Conservation (phyloP, 2,888 invertebrate genomes). For the Machimus rusticus region DNA sequence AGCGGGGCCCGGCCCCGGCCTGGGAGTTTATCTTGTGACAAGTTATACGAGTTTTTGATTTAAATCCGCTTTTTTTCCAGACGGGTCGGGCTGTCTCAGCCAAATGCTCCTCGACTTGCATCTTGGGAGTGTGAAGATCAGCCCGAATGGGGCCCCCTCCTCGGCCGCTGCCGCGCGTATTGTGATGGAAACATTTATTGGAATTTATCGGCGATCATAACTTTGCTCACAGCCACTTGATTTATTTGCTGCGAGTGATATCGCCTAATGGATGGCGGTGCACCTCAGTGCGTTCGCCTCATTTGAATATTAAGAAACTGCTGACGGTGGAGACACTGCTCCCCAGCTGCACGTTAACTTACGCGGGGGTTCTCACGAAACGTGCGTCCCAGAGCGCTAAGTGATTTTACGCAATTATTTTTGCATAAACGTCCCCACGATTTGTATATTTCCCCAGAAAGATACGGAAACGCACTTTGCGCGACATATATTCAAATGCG, state of each 20-base stretch:
- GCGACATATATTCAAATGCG: neutral
- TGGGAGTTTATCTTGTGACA: slow-evolving; percentile 35
- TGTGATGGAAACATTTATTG: slow-evolving; percentile 18
- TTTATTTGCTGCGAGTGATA: slow-evolving; percentile 9
- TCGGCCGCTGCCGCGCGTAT: neutral
- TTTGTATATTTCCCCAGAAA: neutral
- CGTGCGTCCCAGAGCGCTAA: neutral
- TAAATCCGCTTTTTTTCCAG: slow-evolving; percentile 37
- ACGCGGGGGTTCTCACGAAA: neutral
- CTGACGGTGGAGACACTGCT: neutral
- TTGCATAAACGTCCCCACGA: neutral
- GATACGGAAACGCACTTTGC: neutral
- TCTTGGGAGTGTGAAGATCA: slow-evolving; percentile 15
- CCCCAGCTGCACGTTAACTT: neutral
- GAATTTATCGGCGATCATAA: slow-evolving; percentile 26
- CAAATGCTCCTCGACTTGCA: neutral
- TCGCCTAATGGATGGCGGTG: neutral
- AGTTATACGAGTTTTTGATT: slow-evolving; percentile 42
- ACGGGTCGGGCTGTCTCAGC: neutral
- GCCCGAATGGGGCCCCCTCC: neutral
- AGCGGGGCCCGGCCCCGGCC: neutral
- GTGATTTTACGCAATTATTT: neutral
- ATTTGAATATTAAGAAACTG: neutral
- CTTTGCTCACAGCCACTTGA: neutral
- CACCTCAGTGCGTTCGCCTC: neutral